Evolutionary conservation across 2,888 invertebrate species (phyloP).

Genomic region (Pammene aurita): DNA sequence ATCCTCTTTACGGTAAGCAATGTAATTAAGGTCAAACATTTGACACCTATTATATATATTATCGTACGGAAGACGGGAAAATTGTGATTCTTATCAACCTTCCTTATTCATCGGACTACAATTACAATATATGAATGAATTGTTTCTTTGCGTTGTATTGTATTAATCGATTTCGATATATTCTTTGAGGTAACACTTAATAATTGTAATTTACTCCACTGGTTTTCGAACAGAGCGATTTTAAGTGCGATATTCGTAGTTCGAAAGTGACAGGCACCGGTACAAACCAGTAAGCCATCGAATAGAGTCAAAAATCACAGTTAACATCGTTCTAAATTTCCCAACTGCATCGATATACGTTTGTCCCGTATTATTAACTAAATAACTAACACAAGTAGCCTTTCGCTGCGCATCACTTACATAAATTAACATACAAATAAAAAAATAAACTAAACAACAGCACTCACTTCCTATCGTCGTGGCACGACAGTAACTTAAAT

Average conservation of each 20-base stretch:
- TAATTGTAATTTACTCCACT: neutral
- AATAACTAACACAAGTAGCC: slow-evolving; percentile 14
- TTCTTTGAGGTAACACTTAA: slow-evolving; percentile 6
- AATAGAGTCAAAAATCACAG: slow-evolving; percentile 7
- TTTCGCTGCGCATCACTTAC: slow-evolving; percentile 25
- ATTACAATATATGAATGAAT: slow-evolving; percentile 21
- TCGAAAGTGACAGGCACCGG: slow-evolving; percentile 14
- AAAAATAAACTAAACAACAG: slow-evolving; percentile 30
- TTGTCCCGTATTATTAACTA: slow-evolving; percentile 15
- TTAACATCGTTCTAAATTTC: slow-evolving; percentile 19
- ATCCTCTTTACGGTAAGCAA: too few species aligned
- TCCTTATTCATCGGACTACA: neutral
- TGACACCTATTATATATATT: neutral
- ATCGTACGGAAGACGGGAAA: neutral
- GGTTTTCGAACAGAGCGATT: neutral
- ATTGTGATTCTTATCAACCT: neutral
- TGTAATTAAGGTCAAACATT: neutral
- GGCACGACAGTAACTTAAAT: slow-evolving; percentile 19
- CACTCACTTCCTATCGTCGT: slow-evolving; percentile 28
- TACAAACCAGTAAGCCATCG: slow-evolving; percentile 12
- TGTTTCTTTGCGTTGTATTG: neutral
- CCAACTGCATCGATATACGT: slow-evolving; percentile 15
- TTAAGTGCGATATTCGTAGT: neutral
- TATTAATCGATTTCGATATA: slow-evolving; percentile 4
- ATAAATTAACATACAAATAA: slow-evolving; percentile 34